These are phyloP conservation scores for Meda fulgida DNA, from an alignment of 2,797 vertebrate genomes.

Conservation along the genomic window DNA sequence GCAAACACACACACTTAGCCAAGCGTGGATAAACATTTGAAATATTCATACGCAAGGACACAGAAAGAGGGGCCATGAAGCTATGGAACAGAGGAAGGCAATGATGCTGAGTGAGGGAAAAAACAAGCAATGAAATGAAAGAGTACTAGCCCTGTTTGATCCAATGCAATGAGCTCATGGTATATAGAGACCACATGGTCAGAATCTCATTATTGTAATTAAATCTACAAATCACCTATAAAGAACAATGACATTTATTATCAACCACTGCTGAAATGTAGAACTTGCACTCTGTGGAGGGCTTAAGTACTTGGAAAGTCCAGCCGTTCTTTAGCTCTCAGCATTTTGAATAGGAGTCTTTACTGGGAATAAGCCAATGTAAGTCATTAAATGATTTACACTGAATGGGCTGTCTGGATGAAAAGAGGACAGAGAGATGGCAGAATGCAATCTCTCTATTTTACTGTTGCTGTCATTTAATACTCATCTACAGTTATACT, in stretches of 20 bases:
- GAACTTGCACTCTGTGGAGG: slow-evolving; percentile 51
- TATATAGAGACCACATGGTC: background rate
- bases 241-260: slow-evolving; percentile 38
- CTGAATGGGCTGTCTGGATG: background rate
- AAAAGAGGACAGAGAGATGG: slow-evolving; percentile 16
- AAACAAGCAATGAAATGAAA: background rate
- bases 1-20: slow-evolving; percentile 63
- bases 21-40: slow-evolving; percentile 74
- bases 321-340: slow-evolving; percentile 48
- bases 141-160: background rate
- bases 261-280: slow-evolving; percentile 30
- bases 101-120: background rate
- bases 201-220: slow-evolving; percentile 55
- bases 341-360: slow-evolving; percentile 50
- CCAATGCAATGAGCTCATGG: slow-evolving; percentile 8
- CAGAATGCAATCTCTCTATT: background rate
- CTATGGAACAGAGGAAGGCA: slow-evolving; percentile 30
- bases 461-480: background rate
- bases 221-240: slow-evolving; percentile 51
- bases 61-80: slow-evolving; percentile 12
- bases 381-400: slow-evolving; percentile 34
- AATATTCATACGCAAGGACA: slow-evolving; percentile 71
- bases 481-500: background rate
- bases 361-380: slow-evolving; percentile 2
- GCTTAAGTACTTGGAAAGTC: slow-evolving; percentile 38